Percentiles rank a stretch among this genome's conserved stretches.
These are phyloP conservation scores for Baronia brevicornis DNA, from an alignment of 2,888 invertebrate species.

Conservation along the genomic window DNA sequence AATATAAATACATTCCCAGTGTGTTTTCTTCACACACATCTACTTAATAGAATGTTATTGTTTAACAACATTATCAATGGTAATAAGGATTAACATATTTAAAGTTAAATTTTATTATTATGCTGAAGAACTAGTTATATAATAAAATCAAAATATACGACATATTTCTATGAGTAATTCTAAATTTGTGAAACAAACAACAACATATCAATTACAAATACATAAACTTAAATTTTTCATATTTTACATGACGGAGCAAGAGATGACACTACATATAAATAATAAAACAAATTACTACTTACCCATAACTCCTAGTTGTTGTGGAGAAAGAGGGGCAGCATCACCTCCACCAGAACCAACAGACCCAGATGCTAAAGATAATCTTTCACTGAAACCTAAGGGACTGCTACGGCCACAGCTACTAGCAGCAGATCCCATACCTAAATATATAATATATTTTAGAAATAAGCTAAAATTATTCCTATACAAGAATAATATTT, in stretches of 20 bases:
- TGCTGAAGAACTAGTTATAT: too few relatives aligned
- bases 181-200: not conserved
- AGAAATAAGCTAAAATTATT: not conserved
- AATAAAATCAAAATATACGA: too few relatives aligned
- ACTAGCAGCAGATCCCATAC: constrained; percentile 80
- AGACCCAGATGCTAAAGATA: constrained; percentile 82
- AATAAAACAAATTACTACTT: constrained; percentile 49
- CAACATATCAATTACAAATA: not conserved
- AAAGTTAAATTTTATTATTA: too few relatives aligned
- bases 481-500: not conserved
- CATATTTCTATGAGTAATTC: not conserved
- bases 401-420: constrained; percentile 80
- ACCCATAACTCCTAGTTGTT: constrained; percentile 94
- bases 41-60: too few relatives aligned
- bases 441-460: constrained; percentile 23
- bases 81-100: too few relatives aligned
- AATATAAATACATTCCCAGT: too few relatives aligned
- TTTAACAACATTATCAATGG: too few relatives aligned
- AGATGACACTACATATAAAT: not conserved
- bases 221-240: too few relatives aligned
- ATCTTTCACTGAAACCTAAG: constrained; percentile 77
- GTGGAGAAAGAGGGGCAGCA: constrained; percentile 84
- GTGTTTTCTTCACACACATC: too few relatives aligned
- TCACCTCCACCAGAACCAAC: constrained; percentile 74
- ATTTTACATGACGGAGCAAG: not conserved